phyloP scores from a whole-genome alignment of 2,113 vertebrate species.

The Telmatochromis sp. region DNA sequence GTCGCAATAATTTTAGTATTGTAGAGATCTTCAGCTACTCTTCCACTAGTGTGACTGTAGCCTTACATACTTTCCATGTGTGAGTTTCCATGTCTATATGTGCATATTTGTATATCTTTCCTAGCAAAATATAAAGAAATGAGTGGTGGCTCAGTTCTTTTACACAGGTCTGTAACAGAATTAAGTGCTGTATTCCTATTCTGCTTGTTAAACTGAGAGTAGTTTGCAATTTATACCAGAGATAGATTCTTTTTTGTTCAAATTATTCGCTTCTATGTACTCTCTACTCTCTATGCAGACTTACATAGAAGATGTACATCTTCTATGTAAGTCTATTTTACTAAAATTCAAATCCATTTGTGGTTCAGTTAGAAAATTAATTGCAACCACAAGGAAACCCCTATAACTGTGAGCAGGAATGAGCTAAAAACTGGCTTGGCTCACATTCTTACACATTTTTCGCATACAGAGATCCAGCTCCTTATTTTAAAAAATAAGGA shows the following conservation, averaged over 20 bases:
- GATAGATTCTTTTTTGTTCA: not conserved
- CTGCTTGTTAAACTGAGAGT: not conserved
- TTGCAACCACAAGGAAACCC: not conserved
- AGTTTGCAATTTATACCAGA: not conserved
- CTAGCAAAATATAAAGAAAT: not conserved
- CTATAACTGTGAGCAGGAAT: not conserved
- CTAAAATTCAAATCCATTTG: not conserved
- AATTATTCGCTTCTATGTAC: not conserved
- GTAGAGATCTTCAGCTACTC: not conserved
- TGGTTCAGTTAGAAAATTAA: not conserved
- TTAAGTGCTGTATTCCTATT: not conserved
- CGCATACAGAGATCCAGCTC: not conserved
- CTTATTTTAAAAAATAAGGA: not conserved
- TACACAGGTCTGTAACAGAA: not conserved
- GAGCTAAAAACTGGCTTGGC: not conserved
- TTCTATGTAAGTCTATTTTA: not conserved
- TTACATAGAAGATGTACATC: not conserved
- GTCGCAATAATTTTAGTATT: not conserved
- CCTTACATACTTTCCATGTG: not conserved
- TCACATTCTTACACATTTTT: constrained; percentile 2
- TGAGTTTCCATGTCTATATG: not conserved
- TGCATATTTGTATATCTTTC: not conserved
- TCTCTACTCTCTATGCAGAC: not conserved
- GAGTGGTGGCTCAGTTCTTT: not conserved
- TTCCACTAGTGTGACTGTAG: not conserved